Base-by-base conservation (phyloP, 1,140 invertebrate genomes). In the Hypothenemus hampei region DNA sequence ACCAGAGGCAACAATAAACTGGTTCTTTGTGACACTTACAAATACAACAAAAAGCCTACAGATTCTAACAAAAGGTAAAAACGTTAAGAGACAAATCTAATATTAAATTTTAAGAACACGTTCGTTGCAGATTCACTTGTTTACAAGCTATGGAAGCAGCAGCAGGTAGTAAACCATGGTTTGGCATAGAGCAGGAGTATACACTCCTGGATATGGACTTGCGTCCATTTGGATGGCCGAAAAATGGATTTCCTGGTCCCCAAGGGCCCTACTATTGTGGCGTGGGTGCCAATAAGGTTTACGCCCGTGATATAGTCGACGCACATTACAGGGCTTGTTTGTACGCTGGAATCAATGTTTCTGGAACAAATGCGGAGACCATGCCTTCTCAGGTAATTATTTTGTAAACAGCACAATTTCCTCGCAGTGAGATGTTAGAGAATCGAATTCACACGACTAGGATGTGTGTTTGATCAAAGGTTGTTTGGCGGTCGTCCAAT, bases 251-350 rank as follows among this genome's bases (percentile, higher is more conserved):
- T 72, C 93, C 93, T 0, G 89, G 88, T 44, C 91, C 92, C n/a
- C 83, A 87, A 75, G 93, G 93, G 3, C 93, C 93, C 0, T 97
- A 96, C 72, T 97, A 96, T 70, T 98, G 95, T 65, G 95, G 91
- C 31, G 93, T 95, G 6, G 95, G 96, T 3, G 91, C 93, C 6
- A 85, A 95, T 67, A 92, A 90, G 69, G 92, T 95, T 0, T 91
- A 90, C 58, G 96, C 91, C 0, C 79, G 96, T 18, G 94, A 98
- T 72, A 85, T 98, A 47, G 89, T 95, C 26, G 93, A 96, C 70
- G 86, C 91, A 13, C 93, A 96, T 67, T 80, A 80, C 52, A 76
- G 81, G 58, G 81, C 81, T 60, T 93, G 90, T 67, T 75, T 97
- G 2, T 97, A 91, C 68, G 89, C 93, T 46, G 94, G 93, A 10